Conservation (phyloP, 2,888 invertebrate species). For the Drosophila hawaiiensis region DNA sequence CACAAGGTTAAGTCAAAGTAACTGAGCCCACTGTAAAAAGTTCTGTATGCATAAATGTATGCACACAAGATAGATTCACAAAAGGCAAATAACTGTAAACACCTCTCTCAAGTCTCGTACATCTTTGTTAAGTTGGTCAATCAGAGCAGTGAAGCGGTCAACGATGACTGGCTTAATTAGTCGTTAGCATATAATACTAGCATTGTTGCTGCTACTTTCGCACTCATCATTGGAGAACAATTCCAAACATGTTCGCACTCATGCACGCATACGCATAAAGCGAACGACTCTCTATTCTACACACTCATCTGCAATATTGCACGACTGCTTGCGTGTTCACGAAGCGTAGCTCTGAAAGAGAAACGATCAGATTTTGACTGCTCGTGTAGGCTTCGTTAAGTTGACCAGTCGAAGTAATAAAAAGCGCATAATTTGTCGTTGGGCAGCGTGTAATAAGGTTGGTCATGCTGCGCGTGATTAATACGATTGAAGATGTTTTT, state of each 20-base stretch:
- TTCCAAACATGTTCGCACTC: neutral
- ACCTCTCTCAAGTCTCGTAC: neutral
- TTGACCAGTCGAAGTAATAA: neutral
- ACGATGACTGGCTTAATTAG: neutral
- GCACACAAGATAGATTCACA: neutral
- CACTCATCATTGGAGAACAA: neutral
- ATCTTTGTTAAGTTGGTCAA: neutral
- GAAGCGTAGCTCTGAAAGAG: too few relatives aligned
- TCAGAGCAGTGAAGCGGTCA: neutral
- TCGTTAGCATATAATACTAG: too few relatives aligned
- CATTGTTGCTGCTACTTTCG: neutral
- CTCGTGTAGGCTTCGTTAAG: neutral
- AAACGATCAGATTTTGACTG: neutral
- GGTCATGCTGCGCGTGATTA: neutral
- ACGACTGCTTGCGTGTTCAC: neutral
- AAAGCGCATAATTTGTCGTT: neutral
- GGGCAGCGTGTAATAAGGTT: neutral
- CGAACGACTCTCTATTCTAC: too few relatives aligned
- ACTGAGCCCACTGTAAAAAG: neutral
- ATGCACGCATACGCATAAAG: too few relatives aligned
- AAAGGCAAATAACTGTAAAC: neutral
- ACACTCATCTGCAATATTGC: neutral
- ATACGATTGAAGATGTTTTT: neutral
- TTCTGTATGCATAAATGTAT: neutral
- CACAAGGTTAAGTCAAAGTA: neutral